These are phyloP conservation scores for Corythornis madagascariensis DNA, from an alignment of 2,113 vertebrate species.

Conservation along the genomic window DNA sequence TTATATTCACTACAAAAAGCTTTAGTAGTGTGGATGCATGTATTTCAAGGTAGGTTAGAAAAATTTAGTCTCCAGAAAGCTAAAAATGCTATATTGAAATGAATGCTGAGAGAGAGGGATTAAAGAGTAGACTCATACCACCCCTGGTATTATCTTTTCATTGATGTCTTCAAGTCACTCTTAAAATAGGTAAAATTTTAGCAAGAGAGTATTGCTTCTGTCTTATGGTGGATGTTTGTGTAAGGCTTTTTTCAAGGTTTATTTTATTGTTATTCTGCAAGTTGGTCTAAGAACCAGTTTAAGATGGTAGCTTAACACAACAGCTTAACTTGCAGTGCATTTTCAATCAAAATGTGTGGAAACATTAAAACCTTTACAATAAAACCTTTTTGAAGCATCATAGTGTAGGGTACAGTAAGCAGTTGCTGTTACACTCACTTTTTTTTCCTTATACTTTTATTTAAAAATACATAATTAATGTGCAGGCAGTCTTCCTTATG, in stretches of 20 bases:
- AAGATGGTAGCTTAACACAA: background rate
- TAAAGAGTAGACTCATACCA: accelerated
- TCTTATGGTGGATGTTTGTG: background rate
- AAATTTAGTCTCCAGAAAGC: background rate
- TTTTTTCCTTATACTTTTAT: background rate
- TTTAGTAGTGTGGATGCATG: background rate
- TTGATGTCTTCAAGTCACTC: background rate
- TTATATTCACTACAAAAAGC: background rate
- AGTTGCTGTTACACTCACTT: background rate
- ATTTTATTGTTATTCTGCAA: background rate
- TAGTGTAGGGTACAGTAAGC: background rate
- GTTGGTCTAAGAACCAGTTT: background rate
- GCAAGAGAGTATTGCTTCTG: background rate
- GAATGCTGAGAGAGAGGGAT: background rate
- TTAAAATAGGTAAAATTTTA: background rate
- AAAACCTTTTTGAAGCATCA: background rate
- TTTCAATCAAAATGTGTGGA: background rate
- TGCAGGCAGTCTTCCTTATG: background rate
- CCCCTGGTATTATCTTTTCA: background rate
- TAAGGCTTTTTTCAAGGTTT: background rate
- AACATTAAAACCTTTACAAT: background rate
- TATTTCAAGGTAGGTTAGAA: background rate
- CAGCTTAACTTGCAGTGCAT: background rate
- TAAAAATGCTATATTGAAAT: background rate
- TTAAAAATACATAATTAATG: background rate